Evolutionary conservation across 2,888 invertebrate genomes (phyloP).

Genomic region (Plemyria rubiginata): DNA sequence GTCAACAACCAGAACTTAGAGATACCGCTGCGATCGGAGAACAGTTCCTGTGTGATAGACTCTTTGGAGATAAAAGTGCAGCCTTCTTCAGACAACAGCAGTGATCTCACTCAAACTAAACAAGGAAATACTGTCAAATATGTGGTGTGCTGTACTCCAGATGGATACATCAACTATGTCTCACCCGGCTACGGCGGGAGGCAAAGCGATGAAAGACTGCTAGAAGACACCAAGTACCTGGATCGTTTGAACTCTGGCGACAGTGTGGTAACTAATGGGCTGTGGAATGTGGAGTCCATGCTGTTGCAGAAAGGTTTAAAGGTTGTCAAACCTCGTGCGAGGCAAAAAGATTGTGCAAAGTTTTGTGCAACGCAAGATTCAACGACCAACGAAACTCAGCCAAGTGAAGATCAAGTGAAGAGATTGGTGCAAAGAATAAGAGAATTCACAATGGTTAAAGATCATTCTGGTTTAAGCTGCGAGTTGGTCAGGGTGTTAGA

Average conservation of each 20-base stretch:
- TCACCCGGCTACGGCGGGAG: slow-evolving; percentile 12
- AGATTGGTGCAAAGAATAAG: slow-evolving; percentile 9
- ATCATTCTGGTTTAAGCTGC: slow-evolving; percentile 1
- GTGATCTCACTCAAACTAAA: slow-evolving; percentile 3
- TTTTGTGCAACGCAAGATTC: neutral
- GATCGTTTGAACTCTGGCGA: slow-evolving; percentile 1
- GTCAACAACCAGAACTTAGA: neutral
- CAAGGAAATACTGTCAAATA: slow-evolving; percentile 15
- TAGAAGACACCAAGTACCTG: slow-evolving; percentile 8
- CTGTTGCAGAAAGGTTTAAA: neutral
- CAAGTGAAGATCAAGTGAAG: neutral
- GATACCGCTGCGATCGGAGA: neutral
- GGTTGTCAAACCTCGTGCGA: neutral
- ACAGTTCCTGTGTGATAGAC: neutral
- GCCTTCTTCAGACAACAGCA: neutral
- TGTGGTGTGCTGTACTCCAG: neutral
- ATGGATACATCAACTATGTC: slow-evolving; percentile 13
- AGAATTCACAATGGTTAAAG: slow-evolving; percentile 9
- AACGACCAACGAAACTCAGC: neutral
- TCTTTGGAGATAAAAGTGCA: slow-evolving; percentile 9
- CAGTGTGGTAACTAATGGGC: neutral
- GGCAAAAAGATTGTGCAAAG: neutral
- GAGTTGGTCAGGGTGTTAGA: slow-evolving; percentile 14
- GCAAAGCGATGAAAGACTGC: slow-evolving; percentile 4
- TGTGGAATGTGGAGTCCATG: slow-evolving; percentile 2